Percentiles rank a stretch among this genome's conserved stretches.
phyloP scores from a whole-genome alignment of 2,113 vertebrate species.

The Tretioscincus oriximinensis region DNA sequence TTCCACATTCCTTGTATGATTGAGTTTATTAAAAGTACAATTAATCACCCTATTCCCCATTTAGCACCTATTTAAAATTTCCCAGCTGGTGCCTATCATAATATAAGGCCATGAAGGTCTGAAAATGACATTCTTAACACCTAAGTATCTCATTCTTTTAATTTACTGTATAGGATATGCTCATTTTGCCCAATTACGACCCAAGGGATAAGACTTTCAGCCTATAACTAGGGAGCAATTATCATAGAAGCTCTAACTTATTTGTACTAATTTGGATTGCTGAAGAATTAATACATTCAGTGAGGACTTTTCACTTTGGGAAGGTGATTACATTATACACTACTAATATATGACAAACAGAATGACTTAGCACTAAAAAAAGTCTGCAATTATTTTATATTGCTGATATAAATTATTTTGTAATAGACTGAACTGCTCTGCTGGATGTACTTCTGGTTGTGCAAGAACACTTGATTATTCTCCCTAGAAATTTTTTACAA shows the following conservation, averaged over 20 bases:
- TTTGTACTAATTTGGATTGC: not conserved
- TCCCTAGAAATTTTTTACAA: no score
- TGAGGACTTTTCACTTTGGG: constrained; percentile 14
- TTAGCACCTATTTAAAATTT: constrained; percentile 10
- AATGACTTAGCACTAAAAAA: not conserved
- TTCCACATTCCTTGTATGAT: not conserved
- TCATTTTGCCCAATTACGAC: constrained; percentile 1
- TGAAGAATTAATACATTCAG: not conserved
- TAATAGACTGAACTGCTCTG: no score
- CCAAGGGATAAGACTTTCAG: not conserved
- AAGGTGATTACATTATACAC: not conserved
- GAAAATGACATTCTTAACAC: not conserved
- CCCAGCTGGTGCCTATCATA: constrained; percentile 18
- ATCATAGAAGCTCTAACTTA: not conserved
- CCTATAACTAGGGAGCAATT: constrained; percentile 2
- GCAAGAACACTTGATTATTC: no score
- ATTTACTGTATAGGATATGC: constrained; percentile 7
- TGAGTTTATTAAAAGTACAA: not conserved
- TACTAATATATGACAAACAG: not conserved
- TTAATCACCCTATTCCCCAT: not conserved
- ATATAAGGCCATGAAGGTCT: not conserved
- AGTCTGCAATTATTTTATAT: no score
- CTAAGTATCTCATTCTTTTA: constrained; percentile 15
- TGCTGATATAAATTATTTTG: no score
- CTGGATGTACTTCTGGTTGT: no score